Percentiles rank a stretch among this genome's conserved stretches.
phyloP scores from a whole-genome alignment of 2,888 invertebrate species.

The Bembecia ichneumoniformis region DNA sequence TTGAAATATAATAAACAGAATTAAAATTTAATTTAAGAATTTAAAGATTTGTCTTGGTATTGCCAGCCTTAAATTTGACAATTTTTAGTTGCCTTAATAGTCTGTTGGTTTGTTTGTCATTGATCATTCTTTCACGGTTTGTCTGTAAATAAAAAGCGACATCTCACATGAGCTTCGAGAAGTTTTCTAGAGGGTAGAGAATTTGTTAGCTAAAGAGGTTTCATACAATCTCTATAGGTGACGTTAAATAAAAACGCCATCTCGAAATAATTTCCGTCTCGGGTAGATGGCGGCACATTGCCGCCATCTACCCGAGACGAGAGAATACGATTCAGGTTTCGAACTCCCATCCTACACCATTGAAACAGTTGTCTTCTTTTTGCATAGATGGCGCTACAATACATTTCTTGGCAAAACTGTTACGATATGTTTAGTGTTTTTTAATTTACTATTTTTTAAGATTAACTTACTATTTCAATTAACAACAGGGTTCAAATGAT shows the following conservation, averaged over 20 bases:
- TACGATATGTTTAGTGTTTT: conserved; percentile 29
- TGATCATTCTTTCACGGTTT: too few species aligned
- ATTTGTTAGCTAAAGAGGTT: not conserved
- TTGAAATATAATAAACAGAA: too few species aligned
- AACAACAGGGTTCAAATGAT: too few species aligned
- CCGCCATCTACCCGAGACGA: not conserved
- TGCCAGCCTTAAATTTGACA: too few species aligned
- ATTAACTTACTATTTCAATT: too few species aligned
- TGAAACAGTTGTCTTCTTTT: conserved; percentile 1
- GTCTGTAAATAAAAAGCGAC: conserved; percentile 12
- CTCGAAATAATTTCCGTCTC: not conserved
- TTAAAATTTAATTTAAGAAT: too few species aligned
- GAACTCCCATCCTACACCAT: not conserved
- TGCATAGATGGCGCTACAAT: conserved; percentile 42
- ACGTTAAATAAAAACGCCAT: not conserved
- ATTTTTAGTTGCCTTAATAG: too few species aligned
- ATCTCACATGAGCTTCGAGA: conserved; percentile 25
- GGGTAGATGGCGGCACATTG: too few species aligned
- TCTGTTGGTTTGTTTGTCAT: too few species aligned
- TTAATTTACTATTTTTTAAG: not conserved
- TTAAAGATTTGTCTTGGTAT: too few species aligned
- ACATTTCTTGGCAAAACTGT: conserved; percentile 18
- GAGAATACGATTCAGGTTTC: not conserved
- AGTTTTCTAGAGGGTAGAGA: conserved; percentile 6
- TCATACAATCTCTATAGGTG: not conserved